Base-by-base conservation (phyloP, 1,140 invertebrate genomes). In the Limonius californicus region DNA sequence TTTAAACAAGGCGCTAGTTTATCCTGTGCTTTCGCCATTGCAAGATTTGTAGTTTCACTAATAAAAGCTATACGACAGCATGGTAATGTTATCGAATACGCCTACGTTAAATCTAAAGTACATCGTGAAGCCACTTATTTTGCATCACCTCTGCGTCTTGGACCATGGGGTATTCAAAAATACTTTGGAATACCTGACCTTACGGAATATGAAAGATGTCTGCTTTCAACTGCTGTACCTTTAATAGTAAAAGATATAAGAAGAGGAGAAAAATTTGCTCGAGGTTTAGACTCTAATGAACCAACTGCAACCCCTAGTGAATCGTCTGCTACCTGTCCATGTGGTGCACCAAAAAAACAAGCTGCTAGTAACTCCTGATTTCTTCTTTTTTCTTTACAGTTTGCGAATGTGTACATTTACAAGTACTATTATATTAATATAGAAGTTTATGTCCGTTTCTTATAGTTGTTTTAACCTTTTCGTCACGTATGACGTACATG, bases 161-260 rank as follows among this genome's bases (percentile, higher is more conserved):
- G 81, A 14, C 75, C 76, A 9, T 56, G 68, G 65, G 63, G 80
- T 80, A 69, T 70, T 74, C 15, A 70, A 65, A 42, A 72, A 73
- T 79, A 83, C 68, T 72, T 85, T 21, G 82, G 80, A 7, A 66
- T 86, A 16, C 83, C 83, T 11, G 72, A 78, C 16, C 59, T 86
- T 15, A 77, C 76, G 2, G 79, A 80, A 55, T 80, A 80, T 59
- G 84, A 86, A 67, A 79, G 77, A 59, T 81, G 81, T 65, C 69
- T 83, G 7, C 71, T 86, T 1, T 76, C 76, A 21, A 75, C 77
- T 39, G 78, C 78, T 11, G 71, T 83, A 6, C 79, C 80, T 0
- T 69, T 74, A 23, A 72, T 85, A 6, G 73, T 76, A 27, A 77
- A 77, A 47, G 81, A 79, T 53, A 83, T 84, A n/a, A 75, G 73